Base-by-base conservation (phyloP, 2,797 vertebrate genomes). In the Mico argentatus region DNA sequence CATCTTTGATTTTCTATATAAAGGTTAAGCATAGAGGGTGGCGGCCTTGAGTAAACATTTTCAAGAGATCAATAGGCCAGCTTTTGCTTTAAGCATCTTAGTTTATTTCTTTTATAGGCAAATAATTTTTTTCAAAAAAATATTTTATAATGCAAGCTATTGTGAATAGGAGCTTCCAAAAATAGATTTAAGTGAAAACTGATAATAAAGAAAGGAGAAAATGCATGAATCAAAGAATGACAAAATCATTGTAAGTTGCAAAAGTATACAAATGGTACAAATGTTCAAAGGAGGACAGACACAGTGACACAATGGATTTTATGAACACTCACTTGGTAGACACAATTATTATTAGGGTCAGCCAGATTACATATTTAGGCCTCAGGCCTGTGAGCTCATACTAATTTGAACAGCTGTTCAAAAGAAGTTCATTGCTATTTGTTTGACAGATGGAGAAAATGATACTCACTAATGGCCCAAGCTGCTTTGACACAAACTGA, bases 321-420 rank as follows among this genome's bases (percentile, higher is more conserved):
- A 41, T 15, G 72, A 92, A 79, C 46, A 67, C 24, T 90, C 41
- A 83, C 82, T 94, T 90, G n/a, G 39, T 59, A 90, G 80, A 55
- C 39, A 1, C 48, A 39, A 72, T 97, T 95, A 82, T 70, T 90
- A 76, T 94, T 67, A 96, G 52, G 93, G 95, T 94, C 93, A 96
- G 75, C 59, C 91, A 96, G 88, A 96, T 96, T 96, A 93, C 64
- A 93, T 36, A 64, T 77, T 96, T 90, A 70, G 87, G 89, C 94
- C 89, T 84, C 76, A 70, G 93, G 77, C 92, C 90, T 88, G 15
- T 83, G 48, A 89, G 91, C n/a, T 44, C 57, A 89, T 90, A 73
- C 26, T 97, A 96, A 95, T 95, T 93, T 92, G 90, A 93, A 97
- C 93, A 97, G 96, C 87, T 98, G 96, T 83, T 98, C 82, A 46